Evolutionary conservation across 1,140 invertebrate genomes (phyloP).

Genomic region (Lineus longissimus): DNA sequence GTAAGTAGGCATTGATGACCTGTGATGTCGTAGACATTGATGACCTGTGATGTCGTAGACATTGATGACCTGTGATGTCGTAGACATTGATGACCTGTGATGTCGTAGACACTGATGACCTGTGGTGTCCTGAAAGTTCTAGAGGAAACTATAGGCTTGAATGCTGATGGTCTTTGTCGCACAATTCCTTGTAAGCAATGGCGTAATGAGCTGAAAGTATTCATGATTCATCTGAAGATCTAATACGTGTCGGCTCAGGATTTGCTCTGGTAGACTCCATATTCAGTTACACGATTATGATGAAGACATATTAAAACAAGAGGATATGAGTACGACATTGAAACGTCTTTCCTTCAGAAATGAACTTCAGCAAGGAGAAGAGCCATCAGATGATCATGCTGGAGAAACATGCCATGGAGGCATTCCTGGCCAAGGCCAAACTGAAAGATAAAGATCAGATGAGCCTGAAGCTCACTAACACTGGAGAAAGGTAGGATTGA

Average conservation of each 20-base stretch:
- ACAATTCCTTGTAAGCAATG: neutral
- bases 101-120: neutral
- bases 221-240: too few relatives aligned
- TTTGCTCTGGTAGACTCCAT: too few relatives aligned
- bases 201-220: too few relatives aligned
- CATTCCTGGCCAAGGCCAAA: constrained; percentile 12
- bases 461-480: neutral
- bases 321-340: too few relatives aligned
- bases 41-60: too few relatives aligned
- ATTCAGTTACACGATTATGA: too few relatives aligned
- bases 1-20: constrained; percentile 34
- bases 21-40: too few relatives aligned
- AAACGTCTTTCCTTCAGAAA: constrained; percentile 3
- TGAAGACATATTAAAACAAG: too few relatives aligned
- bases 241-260: too few relatives aligned
- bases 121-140: neutral
- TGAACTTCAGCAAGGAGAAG: constrained; percentile 8
- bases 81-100: too few relatives aligned
- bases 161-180: neutral
- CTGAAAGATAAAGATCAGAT: constrained; percentile 6
- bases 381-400: constrained; percentile 14
- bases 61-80: too few relatives aligned
- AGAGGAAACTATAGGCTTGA: neutral
- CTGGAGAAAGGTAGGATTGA: constrained; percentile 14
- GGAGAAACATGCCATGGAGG: constrained; percentile 20